Conservation (phyloP, 2,797 vertebrate genomes). For the Sciaenops ocellatus region DNA sequence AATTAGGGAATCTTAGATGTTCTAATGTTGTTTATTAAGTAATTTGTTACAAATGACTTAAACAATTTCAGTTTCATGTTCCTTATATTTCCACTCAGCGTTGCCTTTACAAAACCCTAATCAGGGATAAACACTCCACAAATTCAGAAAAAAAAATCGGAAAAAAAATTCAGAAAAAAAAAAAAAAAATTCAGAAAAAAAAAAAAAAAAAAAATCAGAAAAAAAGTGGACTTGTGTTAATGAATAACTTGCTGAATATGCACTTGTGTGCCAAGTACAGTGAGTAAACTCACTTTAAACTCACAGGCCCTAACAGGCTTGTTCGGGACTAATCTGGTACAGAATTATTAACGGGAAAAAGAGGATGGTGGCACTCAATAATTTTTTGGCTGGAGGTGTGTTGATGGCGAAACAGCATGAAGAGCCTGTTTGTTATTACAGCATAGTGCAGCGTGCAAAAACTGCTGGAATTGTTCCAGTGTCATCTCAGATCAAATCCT, state of each 20-base stretch:
- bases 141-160: slow-evolving; percentile 12
- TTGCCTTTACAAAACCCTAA: slow-evolving; percentile 45
- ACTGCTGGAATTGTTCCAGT: slow-evolving; percentile 48
- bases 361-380: not conserved
- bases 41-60: not conserved
- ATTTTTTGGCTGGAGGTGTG: slow-evolving; percentile 24
- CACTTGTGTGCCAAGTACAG: slow-evolving; percentile 43
- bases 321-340: slow-evolving; percentile 26
- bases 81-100: not conserved
- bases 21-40: not conserved
- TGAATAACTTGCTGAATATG: slow-evolving; percentile 7
- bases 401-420: slow-evolving; percentile 2
- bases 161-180: slow-evolving; percentile 14
- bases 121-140: slow-evolving; percentile 58
- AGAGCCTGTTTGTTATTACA: slow-evolving; percentile 26
- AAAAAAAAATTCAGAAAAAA: slow-evolving; percentile 1
- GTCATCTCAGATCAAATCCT: not conserved
- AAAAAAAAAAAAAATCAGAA: too few species aligned
- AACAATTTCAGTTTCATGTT: slow-evolving; percentile 4
- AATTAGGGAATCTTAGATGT: not conserved
- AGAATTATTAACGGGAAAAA: not conserved
- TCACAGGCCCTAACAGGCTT: slow-evolving; percentile 57
- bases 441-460: slow-evolving; percentile 6
- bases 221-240: slow-evolving; percentile 23
- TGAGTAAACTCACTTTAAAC: slow-evolving; percentile 44